These are phyloP conservation scores for Mus spretus DNA, from an alignment of 2,797 vertebrate species.

Conservation along the genomic window DNA sequence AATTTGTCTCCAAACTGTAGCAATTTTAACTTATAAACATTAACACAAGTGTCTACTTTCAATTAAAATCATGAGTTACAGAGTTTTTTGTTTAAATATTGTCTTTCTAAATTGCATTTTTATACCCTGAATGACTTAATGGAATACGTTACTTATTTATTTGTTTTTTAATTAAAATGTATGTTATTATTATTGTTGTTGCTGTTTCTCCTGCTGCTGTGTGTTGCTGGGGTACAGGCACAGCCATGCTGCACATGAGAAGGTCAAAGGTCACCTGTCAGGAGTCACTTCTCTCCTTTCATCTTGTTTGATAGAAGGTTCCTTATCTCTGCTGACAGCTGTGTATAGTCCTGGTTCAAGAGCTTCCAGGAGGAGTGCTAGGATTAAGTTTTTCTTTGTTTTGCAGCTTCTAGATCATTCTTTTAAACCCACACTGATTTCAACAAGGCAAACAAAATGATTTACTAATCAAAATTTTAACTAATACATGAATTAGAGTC, in stretches of 20 bases:
- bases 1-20: neutral
- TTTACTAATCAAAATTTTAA: conserved; percentile 49
- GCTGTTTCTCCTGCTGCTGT: too few species aligned
- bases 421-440: conserved; percentile 52
- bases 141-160: neutral
- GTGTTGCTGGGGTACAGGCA: neutral
- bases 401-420: neutral
- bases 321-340: neutral
- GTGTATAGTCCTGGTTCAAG: neutral
- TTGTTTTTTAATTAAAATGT: neutral
- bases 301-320: neutral
- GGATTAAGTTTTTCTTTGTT: conserved; percentile 34
- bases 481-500: neutral
- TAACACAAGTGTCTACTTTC: neutral
- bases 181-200: neutral
- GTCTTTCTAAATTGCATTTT: conserved; percentile 6
- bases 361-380: neutral
- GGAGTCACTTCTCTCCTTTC: neutral
- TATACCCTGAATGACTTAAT: neutral
- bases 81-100: conserved; percentile 35
- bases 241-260: neutral
- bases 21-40: neutral
- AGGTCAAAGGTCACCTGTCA: too few species aligned
- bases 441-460: neutral
- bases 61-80: neutral